These are phyloP conservation scores for Excalfactoria chinensis DNA, from an alignment of 2,113 vertebrate genomes.

Conservation along the genomic window DNA sequence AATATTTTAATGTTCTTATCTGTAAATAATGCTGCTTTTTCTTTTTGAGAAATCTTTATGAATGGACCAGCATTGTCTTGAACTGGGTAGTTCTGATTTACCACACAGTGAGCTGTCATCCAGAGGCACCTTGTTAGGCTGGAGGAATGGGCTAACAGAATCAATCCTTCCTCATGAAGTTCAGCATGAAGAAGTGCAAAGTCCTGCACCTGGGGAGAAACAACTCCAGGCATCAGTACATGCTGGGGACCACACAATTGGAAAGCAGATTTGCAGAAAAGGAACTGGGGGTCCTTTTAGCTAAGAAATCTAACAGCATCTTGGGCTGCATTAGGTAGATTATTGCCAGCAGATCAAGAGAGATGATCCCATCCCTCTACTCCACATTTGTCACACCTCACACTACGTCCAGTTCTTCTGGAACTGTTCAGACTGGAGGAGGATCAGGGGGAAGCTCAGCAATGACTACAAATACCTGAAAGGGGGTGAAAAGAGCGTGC, in stretches of 20 bases:
- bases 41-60: neutral
- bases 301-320: neutral
- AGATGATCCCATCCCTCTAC: neutral
- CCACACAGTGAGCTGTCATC: neutral
- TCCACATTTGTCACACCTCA: neutral
- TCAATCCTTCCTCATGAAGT: neutral
- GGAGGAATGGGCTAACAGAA: neutral
- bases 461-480: neutral
- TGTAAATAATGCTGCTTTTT: neutral
- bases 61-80: neutral
- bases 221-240: neutral
- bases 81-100: neutral
- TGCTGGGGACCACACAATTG: neutral
- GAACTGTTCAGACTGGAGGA: neutral
- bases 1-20: neutral
- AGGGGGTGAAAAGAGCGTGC: neutral
- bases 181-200: neutral
- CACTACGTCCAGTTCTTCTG: neutral
- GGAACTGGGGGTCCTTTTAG: neutral
- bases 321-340: neutral
- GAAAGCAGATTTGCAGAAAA: neutral
- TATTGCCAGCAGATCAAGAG: neutral
- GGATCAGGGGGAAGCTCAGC: neutral
- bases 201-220: neutral
- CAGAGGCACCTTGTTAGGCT: neutral